Base-by-base conservation (phyloP, 2,797 vertebrate genomes). In the Xiphophorus birchmanni region DNA sequence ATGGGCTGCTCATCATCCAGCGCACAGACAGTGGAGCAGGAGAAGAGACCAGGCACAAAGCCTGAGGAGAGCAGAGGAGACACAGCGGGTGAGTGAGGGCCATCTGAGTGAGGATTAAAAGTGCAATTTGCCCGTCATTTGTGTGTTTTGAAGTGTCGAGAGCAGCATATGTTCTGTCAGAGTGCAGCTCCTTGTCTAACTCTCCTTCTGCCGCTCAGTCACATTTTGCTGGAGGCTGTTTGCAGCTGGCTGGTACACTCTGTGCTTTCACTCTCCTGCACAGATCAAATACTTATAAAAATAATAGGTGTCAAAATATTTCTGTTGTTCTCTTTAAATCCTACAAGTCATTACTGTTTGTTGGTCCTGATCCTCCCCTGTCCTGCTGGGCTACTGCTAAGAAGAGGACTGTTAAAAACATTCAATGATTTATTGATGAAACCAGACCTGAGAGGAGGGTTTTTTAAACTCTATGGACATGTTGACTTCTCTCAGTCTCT, bases 1-100 rank as follows among this genome's bases (percentile, higher is more conserved):
- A 96, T 96, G 96, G 96, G 96, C 21, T 96, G 96, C 84, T 96
- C 96, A 26, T 96, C 95, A 40, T 96, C 95, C 84, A 96, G 95
- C 78, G 89, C 95, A 23, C 95, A 96, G 89, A 93, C 90, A n/a
- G 87, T 95, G 7, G 94, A 96, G 47, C 94, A 95, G 72, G 95
- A 95, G 86, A 94, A 96, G 82, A 94, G 89, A 90, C 96, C 96
- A 18, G 93, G 94, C 18, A 93, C 92, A n/a, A 96, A 96, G 88
- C 93, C 94, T 52, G 95, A 94, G 79, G 95, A 95, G 86, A 88
- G 83, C 90, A 94, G 92, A 60, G 94, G 94, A 88, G 93, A 93
- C 4, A 86, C 91, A 69, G 40, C 92, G 65, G 94, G 95, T 96
- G 77, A 94, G 95, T 92, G 63, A 9, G n/a, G 9, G 37, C 74